Evolutionary conservation across 2,888 invertebrate genomes (phyloP), one percentile per base, ranked within the genome.

Genomic region (Oscheius sp.): DNA sequence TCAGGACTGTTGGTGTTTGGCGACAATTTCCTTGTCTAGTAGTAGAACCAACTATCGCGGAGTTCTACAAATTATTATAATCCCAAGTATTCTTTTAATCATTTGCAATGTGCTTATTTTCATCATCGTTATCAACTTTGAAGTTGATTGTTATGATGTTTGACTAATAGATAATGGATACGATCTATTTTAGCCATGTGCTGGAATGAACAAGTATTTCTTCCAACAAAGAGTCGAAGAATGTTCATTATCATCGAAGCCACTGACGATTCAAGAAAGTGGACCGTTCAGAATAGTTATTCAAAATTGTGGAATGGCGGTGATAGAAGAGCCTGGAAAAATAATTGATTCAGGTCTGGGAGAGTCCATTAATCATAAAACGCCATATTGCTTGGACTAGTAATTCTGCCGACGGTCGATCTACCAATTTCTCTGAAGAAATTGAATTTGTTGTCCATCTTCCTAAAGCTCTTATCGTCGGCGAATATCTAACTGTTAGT

Each of bases 81-180:
- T 54, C 20, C 54, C 54, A 2, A 32, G n/a, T n/a, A 14, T 32
- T 20, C 54, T 54, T 20, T 36, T 54, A 2, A n/a, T 54, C 12
- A 33, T 20, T n/a, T 32, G 33, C 20, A 33, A 54, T 33, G 17
- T 20, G n/a, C 20, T 32, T 12, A 22, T 54, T 20, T 36, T 54
- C 12, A 33, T 22, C 17, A 32, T 54, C 36, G 33, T 54, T 2
- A 54, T 24, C 33, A 32, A 54, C 36, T 54, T 17, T 36, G 54
- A 54, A 5, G 54, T 54, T 5, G 54, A 54, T 17, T 33, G 33
- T 20, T 54, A 54, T 54, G 54, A 54, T 33, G 54, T 33, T 8
- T 14, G 1, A 26, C 30, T 14, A 12, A 17, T 47, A 5, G 4
- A 22, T 4, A 47, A 4, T 5, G 24, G n/a, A 51, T n/a, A 51